These are phyloP conservation scores for Sternotherus odoratus DNA, from an alignment of 2,797 vertebrate genomes.

Conservation along the genomic window DNA sequence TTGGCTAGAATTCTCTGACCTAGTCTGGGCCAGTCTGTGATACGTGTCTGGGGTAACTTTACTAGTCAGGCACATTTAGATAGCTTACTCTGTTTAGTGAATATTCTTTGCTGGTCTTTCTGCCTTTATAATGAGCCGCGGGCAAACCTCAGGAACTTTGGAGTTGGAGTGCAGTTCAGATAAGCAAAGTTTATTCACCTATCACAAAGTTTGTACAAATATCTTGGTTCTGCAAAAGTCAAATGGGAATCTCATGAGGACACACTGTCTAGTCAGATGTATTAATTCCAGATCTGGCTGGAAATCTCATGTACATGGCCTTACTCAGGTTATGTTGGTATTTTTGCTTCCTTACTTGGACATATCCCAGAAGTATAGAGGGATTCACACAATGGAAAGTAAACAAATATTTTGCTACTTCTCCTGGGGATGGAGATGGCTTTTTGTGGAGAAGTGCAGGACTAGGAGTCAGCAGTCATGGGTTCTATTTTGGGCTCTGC, in stretches of 20 bases:
- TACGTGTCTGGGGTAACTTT: not conserved
- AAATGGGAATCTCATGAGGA: not conserved
- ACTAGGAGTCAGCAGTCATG: not conserved
- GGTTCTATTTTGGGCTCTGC: slow-evolving; percentile 37
- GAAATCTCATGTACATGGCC: not conserved
- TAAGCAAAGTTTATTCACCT: not conserved
- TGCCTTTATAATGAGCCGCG: not conserved
- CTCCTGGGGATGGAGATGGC: not conserved
- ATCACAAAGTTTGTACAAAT: not conserved
- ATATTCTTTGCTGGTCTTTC: not conserved
- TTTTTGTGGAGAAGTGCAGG: not conserved
- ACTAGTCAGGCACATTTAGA: not conserved
- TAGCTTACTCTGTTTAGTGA: not conserved
- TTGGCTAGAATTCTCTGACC: not conserved
- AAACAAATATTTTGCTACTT: not conserved
- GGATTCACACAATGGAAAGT: not conserved
- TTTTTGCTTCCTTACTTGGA: not conserved
- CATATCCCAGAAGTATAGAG: not conserved
- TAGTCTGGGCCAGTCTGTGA: not conserved
- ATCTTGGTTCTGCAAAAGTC: not conserved
- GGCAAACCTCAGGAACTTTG: not conserved
- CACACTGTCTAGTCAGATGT: not conserved
- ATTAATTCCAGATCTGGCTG: not conserved
- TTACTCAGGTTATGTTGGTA: not conserved
- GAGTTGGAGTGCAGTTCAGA: not conserved